These are phyloP conservation scores for Remorina albescens DNA, from an alignment of 2,797 vertebrate species.

Conservation along the genomic window DNA sequence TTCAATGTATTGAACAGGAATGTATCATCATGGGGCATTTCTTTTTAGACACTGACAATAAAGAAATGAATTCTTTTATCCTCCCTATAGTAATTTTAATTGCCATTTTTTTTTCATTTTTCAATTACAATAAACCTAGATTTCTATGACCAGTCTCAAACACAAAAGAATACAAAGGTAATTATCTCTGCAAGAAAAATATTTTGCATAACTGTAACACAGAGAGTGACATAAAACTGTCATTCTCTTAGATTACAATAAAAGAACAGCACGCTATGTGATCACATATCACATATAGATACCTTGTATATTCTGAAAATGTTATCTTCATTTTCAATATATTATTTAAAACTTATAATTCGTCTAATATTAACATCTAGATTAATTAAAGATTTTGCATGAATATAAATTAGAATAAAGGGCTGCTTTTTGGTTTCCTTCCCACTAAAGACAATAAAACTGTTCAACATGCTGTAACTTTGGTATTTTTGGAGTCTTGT, in stretches of 20 bases:
- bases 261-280: constrained; percentile 8
- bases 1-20: constrained; percentile 17
- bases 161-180: not conserved
- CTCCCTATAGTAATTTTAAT: not conserved
- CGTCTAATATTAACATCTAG: constrained; percentile 11
- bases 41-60: not conserved
- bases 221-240: constrained; percentile 47
- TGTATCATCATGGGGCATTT: not conserved
- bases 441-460: constrained; percentile 2
- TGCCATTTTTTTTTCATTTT: not conserved
- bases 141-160: constrained; percentile 2
- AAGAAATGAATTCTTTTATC: not conserved
- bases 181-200: constrained; percentile 4
- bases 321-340: constrained; percentile 28
- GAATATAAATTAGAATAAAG: constrained; percentile 1
- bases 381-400: constrained; percentile 14
- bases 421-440: constrained; percentile 1
- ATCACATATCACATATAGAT: constrained; percentile 33
- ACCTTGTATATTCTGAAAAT: not conserved
- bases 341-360: constrained; percentile 9
- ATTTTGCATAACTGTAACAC: constrained; percentile 5
- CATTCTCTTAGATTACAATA: constrained; percentile 22
- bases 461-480: not conserved
- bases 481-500: not conserved
- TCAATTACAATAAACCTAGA: not conserved